phyloP scores from a whole-genome alignment of 2,797 vertebrate genomes.

The Hybognathus amarus region DNA sequence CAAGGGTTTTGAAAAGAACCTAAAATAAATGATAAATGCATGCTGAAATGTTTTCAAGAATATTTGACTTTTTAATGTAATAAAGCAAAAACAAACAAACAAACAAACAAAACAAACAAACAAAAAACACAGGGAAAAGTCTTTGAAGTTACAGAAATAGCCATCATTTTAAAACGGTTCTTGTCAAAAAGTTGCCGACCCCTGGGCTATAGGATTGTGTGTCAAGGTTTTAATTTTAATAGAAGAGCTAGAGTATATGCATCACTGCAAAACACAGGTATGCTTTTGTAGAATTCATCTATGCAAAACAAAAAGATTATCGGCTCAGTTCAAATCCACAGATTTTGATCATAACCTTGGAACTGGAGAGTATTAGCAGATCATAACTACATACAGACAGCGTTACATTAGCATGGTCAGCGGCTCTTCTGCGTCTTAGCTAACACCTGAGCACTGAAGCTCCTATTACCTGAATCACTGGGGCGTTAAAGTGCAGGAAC shows the following conservation, averaged over 20 bases:
- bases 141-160: neutral
- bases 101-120: too few relatives aligned
- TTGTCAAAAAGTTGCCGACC: neutral
- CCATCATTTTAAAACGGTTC: neutral
- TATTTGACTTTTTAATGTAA: neutral
- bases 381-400: conserved; percentile 26
- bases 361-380: conserved; percentile 20
- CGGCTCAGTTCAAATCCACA: conserved; percentile 13
- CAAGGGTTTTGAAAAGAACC: neutral
- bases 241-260: neutral
- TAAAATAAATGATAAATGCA: neutral
- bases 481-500: conserved; percentile 68
- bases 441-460: conserved; percentile 64
- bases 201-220: neutral
- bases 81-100: neutral
- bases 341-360: conserved; percentile 29
- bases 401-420: conserved; percentile 66
- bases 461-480: conserved; percentile 73
- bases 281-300: neutral
- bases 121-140: neutral
- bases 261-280: neutral
- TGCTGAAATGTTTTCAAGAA: neutral
- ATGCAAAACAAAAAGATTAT: conserved; percentile 8
- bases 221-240: neutral
- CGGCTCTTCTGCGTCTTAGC: conserved; percentile 60